Evolutionary conservation across 2,797 vertebrate species (phyloP).

Genomic region (Sardinella longiceps): DNA sequence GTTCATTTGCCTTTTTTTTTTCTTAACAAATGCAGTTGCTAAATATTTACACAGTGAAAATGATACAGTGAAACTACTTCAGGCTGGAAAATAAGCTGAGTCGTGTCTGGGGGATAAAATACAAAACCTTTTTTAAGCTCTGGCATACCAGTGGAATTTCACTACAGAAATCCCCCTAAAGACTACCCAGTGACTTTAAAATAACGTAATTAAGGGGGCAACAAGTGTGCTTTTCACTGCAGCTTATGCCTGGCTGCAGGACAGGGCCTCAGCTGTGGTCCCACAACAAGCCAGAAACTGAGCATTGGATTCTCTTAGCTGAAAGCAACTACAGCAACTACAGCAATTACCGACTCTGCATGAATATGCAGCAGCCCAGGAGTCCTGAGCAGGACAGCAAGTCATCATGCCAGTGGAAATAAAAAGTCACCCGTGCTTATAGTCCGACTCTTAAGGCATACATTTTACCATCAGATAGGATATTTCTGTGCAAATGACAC

Average conservation of each 20-base stretch:
- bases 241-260: constrained; percentile 31
- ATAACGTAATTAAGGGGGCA: constrained; percentile 24
- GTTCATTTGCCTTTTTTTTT: no score
- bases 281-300: constrained; percentile 20
- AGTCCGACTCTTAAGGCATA: constrained; percentile 22
- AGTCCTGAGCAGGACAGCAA: constrained; percentile 40
- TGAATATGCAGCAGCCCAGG: constrained; percentile 35
- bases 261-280: constrained; percentile 32
- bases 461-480: not conserved
- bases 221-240: constrained; percentile 34
- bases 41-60: not conserved
- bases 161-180: constrained; percentile 27
- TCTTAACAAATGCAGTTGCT: not conserved
- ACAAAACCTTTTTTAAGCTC: constrained; percentile 8
- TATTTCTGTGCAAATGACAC: not conserved
- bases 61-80: not conserved
- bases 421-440: constrained; percentile 45
- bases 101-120: constrained; percentile 9
- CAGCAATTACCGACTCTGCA: constrained; percentile 46
- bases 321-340: constrained; percentile 25
- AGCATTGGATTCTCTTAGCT: constrained; percentile 47
- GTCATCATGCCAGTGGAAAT: constrained; percentile 54
- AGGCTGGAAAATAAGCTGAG: constrained; percentile 16
- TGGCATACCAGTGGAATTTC: constrained; percentile 33
- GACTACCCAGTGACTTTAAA: not conserved